These are phyloP conservation scores for Turdus rufiventris DNA, from an alignment of 2,113 vertebrate species.

Conservation along the genomic window DNA sequence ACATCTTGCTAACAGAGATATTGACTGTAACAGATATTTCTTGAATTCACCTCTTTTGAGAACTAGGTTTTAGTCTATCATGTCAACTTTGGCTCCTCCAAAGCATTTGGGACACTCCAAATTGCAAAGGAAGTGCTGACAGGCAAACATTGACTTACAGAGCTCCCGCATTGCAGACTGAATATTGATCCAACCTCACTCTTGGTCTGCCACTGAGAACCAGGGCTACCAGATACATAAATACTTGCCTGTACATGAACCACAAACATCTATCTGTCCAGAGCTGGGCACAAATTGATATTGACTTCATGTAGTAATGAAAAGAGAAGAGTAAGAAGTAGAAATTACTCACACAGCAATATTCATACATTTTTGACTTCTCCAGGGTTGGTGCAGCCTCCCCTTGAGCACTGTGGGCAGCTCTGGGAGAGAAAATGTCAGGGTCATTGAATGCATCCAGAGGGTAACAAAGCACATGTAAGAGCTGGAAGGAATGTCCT, in stretches of 20 bases:
- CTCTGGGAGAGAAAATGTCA: neutral
- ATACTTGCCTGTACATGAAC: neutral
- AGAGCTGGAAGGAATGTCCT: neutral
- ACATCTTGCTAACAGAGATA: neutral
- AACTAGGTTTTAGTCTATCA: neutral
- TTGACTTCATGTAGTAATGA: neutral
- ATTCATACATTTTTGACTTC: neutral
- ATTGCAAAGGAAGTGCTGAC: neutral
- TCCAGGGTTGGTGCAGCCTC: neutral
- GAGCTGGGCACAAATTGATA: neutral
- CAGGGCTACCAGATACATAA: neutral
- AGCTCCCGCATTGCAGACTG: neutral
- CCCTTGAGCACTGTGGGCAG: neutral
- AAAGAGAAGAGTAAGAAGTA: neutral
- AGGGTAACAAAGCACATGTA: fast-evolving
- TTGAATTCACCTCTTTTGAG: fast-evolving
- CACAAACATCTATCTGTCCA: neutral
- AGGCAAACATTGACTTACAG: neutral
- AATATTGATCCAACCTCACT: neutral
- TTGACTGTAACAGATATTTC: neutral
- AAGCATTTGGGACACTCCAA: neutral
- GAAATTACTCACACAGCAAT: neutral
- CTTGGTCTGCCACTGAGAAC: neutral
- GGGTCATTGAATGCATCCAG: neutral
- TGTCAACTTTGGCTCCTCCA: neutral